These are phyloP conservation scores for Cephus sareptanus DNA, from an alignment of 2,888 invertebrate genomes.

Conservation along the genomic window DNA sequence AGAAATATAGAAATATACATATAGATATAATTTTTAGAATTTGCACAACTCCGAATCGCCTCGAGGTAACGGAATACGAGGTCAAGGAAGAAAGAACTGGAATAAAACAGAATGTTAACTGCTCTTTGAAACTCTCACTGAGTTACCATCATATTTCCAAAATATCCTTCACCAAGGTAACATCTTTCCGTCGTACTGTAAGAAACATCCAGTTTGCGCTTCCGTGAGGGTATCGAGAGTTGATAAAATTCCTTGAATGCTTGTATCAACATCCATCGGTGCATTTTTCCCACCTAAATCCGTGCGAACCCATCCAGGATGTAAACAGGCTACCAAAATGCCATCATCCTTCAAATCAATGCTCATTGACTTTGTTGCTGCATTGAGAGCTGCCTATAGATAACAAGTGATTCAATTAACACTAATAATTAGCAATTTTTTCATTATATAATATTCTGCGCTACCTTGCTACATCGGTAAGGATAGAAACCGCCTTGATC, in stretches of 20 bases:
- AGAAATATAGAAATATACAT: neutral
- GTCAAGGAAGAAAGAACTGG: constrained; percentile 18
- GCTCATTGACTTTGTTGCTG: constrained; percentile 86
- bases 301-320: constrained; percentile 94
- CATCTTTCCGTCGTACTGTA: constrained; percentile 80
- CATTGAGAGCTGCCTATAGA: constrained; percentile 84
- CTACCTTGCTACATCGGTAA: constrained; percentile 88
- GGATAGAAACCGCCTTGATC: constrained; percentile 84
- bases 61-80: constrained; percentile 5
- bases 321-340: constrained; percentile 80
- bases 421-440: neutral
- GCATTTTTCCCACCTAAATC: constrained; percentile 89
- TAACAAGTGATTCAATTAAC: constrained; percentile 18
- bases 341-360: constrained; percentile 80
- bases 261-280: constrained; percentile 76
- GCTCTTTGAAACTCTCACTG: neutral
- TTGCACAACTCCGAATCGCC: neutral
- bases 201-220: constrained; percentile 79
- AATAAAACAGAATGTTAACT: neutral
- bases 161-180: constrained; percentile 76
- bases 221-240: constrained; percentile 74
- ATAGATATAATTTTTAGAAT: neutral
- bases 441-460: neutral
- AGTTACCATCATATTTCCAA: neutral
- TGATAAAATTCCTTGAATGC: constrained; percentile 74